Conservation (phyloP, 30 jellyfish, hydroid and myxozoan species). For the Aurelia sp. region DNA sequence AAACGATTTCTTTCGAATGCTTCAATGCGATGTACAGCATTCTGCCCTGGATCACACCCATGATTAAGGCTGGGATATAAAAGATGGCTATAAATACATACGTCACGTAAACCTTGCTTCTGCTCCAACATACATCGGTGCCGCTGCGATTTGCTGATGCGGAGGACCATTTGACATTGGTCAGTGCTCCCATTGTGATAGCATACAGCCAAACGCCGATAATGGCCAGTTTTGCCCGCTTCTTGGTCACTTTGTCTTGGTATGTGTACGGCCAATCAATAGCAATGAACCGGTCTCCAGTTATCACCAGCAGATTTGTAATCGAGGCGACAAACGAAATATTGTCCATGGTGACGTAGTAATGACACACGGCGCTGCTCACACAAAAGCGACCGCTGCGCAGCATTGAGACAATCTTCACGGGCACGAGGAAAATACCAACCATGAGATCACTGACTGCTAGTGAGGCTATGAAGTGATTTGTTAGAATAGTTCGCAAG, state of each 20-base stretch:
- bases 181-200: conserved; percentile 71
- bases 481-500: conserved; percentile 59
- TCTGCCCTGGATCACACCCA: conserved; percentile 87
- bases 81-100: conserved; percentile 70
- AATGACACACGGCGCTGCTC: conserved; percentile 64
- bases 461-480: conserved; percentile 84
- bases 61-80: conserved; percentile 73
- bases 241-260: conserved; percentile 57
- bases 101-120: conserved; percentile 49
- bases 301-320: conserved; percentile 88
- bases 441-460: conserved; percentile 93
- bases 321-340: conserved; percentile 86
- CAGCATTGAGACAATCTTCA: conserved; percentile 48
- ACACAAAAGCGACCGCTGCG: conserved; percentile 71
- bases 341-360: conserved; percentile 80
- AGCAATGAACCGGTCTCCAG: conserved; percentile 93
- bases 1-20: conserved; percentile 81
- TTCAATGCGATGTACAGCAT: conserved; percentile 76
- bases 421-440: conserved; percentile 82
- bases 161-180: conserved; percentile 73
- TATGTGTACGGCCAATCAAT: conserved; percentile 79
- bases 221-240: conserved; percentile 64
- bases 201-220: conserved; percentile 84
- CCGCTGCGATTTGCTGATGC: not conserved
- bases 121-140: conserved; percentile 31